phyloP scores from a whole-genome alignment of 2,797 vertebrate species.

The Tamandua tetradactyla region DNA sequence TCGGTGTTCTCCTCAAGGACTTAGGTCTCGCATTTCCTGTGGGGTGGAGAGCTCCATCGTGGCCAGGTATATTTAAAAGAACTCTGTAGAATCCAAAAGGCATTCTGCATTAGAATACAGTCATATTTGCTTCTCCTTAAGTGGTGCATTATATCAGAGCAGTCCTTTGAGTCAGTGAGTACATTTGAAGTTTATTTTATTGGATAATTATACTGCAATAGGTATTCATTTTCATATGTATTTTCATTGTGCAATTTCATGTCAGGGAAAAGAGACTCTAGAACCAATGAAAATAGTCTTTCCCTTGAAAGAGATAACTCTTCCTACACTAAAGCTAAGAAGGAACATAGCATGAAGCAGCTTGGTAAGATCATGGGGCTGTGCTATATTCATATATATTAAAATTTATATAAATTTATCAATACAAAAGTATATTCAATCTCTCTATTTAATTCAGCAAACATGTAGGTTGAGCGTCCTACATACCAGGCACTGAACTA shows the following conservation, averaged over 20 bases:
- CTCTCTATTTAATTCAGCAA: not conserved
- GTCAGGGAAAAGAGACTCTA: slow-evolving; percentile 63
- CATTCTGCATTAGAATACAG: not conserved
- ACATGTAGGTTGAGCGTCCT: not conserved
- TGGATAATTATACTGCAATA: not conserved
- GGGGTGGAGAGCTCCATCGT: accelerated
- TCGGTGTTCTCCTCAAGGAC: not conserved
- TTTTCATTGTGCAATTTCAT: slow-evolving; percentile 39
- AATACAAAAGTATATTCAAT: not conserved
- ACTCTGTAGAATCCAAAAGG: accelerated
- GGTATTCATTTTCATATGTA: not conserved
- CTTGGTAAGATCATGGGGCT: not conserved
- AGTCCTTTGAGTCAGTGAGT: not conserved
- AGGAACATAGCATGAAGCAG: not conserved
- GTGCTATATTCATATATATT: not conserved
- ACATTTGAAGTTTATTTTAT: not conserved
- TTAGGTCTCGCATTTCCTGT: not conserved
- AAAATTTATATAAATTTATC: not conserved
- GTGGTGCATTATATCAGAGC: not conserved
- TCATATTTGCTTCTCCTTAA: not conserved
- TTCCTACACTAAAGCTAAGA: slow-evolving; percentile 9
- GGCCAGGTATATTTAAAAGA: not conserved
- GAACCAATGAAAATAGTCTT: slow-evolving; percentile 32
- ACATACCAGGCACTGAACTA: not conserved
- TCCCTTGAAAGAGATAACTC: slow-evolving; percentile 33